A percentile compares a stretch with the other conserved stretches of the same genome.
phyloP scores from a whole-genome alignment of 2,888 invertebrate species.

The Coremacera marginata region DNA sequence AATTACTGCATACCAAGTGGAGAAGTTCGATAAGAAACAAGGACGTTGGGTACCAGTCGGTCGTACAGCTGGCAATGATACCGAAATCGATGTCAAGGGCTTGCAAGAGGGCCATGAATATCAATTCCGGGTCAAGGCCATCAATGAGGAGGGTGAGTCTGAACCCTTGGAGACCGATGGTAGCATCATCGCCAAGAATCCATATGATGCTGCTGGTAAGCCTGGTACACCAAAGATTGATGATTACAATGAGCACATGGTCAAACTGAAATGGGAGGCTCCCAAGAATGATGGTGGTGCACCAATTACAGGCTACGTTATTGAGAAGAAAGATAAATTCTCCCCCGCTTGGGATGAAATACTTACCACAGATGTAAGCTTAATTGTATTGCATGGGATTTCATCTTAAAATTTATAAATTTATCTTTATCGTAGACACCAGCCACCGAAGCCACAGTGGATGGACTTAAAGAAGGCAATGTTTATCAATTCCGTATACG shows the following conservation, averaged over 20 bases:
- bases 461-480: constrained; percentile 89
- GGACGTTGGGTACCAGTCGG: constrained; percentile 96
- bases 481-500: constrained; percentile 95
- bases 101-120: constrained; percentile 93
- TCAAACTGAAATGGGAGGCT: constrained; percentile 92
- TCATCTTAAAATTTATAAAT: background rate
- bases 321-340: constrained; percentile 90
- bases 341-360: constrained; percentile 91
- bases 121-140: constrained; percentile 92
- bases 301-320: constrained; percentile 95
- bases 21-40: constrained; percentile 91
- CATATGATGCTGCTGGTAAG: constrained; percentile 89
- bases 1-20: constrained; percentile 91
- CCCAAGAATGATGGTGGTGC: constrained; percentile 97
- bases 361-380: constrained; percentile 63
- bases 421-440: constrained; percentile 72
- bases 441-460: constrained; percentile 84
- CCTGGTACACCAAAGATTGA: constrained; percentile 88
- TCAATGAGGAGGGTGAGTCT: constrained; percentile 95
- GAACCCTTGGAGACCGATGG: constrained; percentile 94
- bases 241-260: constrained; percentile 91
- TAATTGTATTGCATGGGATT: background rate
- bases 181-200: constrained; percentile 94
- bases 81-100: constrained; percentile 88
- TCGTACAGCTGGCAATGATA: constrained; percentile 82